Base-by-base conservation (phyloP, 2,797 vertebrate genomes). In the Acridotheres tristis region DNA sequence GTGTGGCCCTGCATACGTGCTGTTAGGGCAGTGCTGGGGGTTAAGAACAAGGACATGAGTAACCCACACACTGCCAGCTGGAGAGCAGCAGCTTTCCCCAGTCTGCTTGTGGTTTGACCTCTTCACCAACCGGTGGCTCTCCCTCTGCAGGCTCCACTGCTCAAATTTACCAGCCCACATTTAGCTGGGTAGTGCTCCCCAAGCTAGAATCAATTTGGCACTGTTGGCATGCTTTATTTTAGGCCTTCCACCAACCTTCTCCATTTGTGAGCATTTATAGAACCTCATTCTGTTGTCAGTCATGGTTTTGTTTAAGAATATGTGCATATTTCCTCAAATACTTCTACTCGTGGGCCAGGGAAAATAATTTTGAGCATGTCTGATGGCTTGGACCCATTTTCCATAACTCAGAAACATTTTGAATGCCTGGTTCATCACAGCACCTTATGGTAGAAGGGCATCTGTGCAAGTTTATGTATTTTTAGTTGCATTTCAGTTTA, bases 1-100 rank as follows among this genome's bases (percentile, higher is more conserved):
- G 5, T 11, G 18, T 15, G 34, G n/a, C 12, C 13, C 27, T 10
- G 22, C 32, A 21, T 5, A 8, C 1, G 1, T 11, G 20, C 30
- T 25, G 3, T 10, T 55, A 48, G n/a, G 29, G 26, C 47, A 53
- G 6, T 48, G 45, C 53, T 53, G n/a, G 36, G 18, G 26, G 11
- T 7, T 38, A 45, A 43, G 55, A 78, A 51, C 50, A 57, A 16
- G 38, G 72, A 16, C 13, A 1, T 20, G 10, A 7, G 9, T 29
- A 81, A 62, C 66, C 18, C 71, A 10, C 62, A 29, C 20, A 16
- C n/a, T 36, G 30, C 22, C 16, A 21, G 13, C 6, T 22, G 32
- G n/a, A 68, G 72, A 55, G 42, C 26, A 68, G 34, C 16, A 57
- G 32, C 62, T 83, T 80, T 86, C 26, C 55, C 27, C 27, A 29